Base-by-base conservation (phyloP, 2,888 invertebrate genomes). In the Dasysyrphus albostriatus region DNA sequence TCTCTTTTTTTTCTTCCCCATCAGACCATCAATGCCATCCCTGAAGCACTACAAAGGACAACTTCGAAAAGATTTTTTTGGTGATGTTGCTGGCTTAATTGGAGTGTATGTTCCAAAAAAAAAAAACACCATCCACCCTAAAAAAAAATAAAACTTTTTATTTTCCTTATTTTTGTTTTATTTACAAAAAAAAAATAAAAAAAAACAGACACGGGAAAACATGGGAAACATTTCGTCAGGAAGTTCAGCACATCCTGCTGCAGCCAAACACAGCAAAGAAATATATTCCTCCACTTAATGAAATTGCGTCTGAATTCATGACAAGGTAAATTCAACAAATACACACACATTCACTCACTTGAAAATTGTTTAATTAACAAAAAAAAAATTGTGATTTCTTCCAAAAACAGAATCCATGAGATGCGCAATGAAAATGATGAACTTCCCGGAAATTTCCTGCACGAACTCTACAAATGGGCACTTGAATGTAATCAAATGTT, bases 391-490 rank as follows among this genome's bases (percentile, higher is more conserved):
- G 2, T 19, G 69, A 16, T 24, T 75, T 24, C 24, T 29, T 19
- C 16, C 32, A 3, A 63, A 32, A 19, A 42, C 91, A 96, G 96
- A 92, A 95, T 96, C 93, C 95, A 95, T 89, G 92, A 91, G 89
- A 94, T 94, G 77, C 92, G 94, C 42, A 94, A 96, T 89, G 94
- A 94, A 72, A 94, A 95, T 74, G 94, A 94, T 9, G 96, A 97
- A 92, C 93, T 98, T 90, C 96, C 97, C 0, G 94, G 94, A 37
- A 96, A 97, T 91, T 97, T 98, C 90, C 95, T 96, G 89, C 97
- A 97, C 90, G 97, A 98, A 93, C 95, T 98, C 80, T 97, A 97
- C 92, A 96, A 97, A 91, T 98, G 98, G 98, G 97, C 98, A 14
- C 93, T 98, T 49, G 98, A 98, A 94, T 98, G 98, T 97, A 93